Evolutionary conservation across 1,140 invertebrate genomes (phyloP).

Genomic region (Hylyphantes graminicola): DNA sequence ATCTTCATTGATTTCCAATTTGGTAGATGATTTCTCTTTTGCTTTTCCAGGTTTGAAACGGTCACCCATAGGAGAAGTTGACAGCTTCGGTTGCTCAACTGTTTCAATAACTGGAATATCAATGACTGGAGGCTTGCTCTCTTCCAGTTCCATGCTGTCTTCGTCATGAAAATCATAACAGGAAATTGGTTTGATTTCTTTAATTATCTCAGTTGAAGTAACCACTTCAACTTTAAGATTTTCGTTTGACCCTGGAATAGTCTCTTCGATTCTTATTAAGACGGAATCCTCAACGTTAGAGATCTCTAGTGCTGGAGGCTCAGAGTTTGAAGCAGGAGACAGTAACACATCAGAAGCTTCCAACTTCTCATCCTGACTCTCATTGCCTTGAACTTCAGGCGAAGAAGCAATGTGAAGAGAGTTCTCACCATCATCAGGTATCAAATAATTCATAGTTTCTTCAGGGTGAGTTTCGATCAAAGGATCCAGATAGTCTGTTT

Average conservation of each 20-base stretch:
- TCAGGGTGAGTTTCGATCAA: constrained; percentile 55
- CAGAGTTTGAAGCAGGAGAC: constrained; percentile 49
- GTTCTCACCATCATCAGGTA: constrained; percentile 53
- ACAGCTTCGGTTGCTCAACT: not conserved
- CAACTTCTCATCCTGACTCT: constrained; percentile 42
- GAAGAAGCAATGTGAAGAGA: constrained; percentile 51
- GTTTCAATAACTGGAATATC: constrained; percentile 30
- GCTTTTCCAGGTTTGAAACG: not conserved
- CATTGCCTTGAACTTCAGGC: constrained; percentile 37
- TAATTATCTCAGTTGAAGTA: not conserved
- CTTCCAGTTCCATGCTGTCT: constrained; percentile 10
- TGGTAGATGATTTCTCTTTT: not conserved
- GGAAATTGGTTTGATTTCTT: not conserved
- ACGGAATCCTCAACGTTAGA: constrained; percentile 44
- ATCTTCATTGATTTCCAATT: constrained; percentile 36
- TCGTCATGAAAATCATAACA: constrained; percentile 32
- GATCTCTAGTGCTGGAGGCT: constrained; percentile 54
- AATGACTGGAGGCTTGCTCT: constrained; percentile 54
- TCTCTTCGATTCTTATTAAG: constrained; percentile 21
- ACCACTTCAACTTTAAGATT: not conserved
- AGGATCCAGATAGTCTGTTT: constrained; percentile 58
- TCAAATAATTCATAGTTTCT: constrained; percentile 58
- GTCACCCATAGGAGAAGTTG: constrained; percentile 32
- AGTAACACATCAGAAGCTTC: constrained; percentile 28
- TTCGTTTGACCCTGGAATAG: not conserved